These are phyloP conservation scores for Dicyrtomina minuta DNA, from an alignment of 2,888 invertebrate species.

Conservation along the genomic window DNA sequence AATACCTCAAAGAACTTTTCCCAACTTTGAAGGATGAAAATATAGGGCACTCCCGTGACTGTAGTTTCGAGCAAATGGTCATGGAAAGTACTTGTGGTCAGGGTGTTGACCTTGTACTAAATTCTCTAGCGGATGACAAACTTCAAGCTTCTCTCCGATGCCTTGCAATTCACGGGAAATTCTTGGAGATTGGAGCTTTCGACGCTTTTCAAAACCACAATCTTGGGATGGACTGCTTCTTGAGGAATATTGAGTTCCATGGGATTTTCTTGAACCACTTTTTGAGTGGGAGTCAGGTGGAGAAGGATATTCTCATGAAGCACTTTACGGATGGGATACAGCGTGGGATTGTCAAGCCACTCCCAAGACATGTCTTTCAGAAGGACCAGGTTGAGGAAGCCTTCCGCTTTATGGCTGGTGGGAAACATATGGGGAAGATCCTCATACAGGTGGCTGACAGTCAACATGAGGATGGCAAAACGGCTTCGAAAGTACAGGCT, in stretches of 20 bases:
- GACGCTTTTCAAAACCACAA: conserved; percentile 58
- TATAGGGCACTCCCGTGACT: conserved; percentile 63
- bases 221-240: conserved; percentile 83
- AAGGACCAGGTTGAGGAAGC: conserved; percentile 70
- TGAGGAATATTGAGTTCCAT: no score
- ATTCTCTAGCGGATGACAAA: conserved; percentile 62
- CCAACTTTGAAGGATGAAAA: conserved; percentile 66
- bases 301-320: no score
- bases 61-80: conserved; percentile 56
- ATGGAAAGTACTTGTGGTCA: conserved; percentile 74
- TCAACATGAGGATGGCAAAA: neutral
- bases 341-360: conserved; percentile 68
- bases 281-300: no score
- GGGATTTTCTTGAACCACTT: no score
- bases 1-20: conserved; percentile 83
- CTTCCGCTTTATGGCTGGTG: conserved; percentile 70
- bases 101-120: conserved; percentile 88
- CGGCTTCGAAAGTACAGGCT: neutral
- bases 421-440: conserved; percentile 84
- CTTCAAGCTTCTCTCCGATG: conserved; percentile 70
- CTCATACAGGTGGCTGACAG: conserved; percentile 60
- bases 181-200: conserved; percentile 26
- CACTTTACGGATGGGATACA: conserved; percentile 69
- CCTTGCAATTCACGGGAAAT: conserved; percentile 60
- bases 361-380: conserved; percentile 66